Evolutionary conservation across 2,797 vertebrate genomes (phyloP), one percentile per base, ranked within the genome.

Genomic region (Lagocephalus sceleratus): DNA sequence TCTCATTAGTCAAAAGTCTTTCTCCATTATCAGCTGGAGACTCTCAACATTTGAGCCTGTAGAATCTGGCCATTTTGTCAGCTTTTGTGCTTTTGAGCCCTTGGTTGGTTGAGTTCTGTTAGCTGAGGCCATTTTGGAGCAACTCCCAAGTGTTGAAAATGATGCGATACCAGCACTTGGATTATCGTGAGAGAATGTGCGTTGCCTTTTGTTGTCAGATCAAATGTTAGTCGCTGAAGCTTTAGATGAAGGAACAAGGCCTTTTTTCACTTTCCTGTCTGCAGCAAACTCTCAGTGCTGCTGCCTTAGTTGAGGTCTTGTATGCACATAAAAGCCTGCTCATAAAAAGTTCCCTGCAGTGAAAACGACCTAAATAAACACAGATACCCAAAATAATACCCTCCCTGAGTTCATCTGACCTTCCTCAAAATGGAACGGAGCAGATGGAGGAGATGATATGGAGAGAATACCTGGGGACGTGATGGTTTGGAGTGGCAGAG

Each of bases 291-390:
- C 54, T 1, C 61, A 64, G 64, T 29, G 22, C 58, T 21, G 40
- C 43, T n/a, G 38, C 55, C 46, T 71, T 65, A 73, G 77, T 73
- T 71, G 53, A 76, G 70, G 66, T 35, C 54, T 39, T 57, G 60
- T 63, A 26, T 51, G 72, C 76, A 73, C 76, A 70, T 75, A 74
- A 76, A 68, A 76, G 62, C 60, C 32, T 32, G 50, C 66, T 80
- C 76, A 57, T 81, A 75, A 85, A 80, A 70, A n/a, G 64, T 70
- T 61, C 47, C 66, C 67, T 6, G 32, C 65, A 45, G 67, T 65
- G 73, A 75, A 77, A 80, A 77, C 54, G 57, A 64, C 67, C 81
- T 60, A 61, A 73, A 80, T 79, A 80, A 80, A 80, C 60, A 64
- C 40, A 60, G 49, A 47, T 48, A 49, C 35, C 64, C 20, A 17